Conservation (phyloP, 2,797 vertebrate species). For the Cheirogaleus major region DNA sequence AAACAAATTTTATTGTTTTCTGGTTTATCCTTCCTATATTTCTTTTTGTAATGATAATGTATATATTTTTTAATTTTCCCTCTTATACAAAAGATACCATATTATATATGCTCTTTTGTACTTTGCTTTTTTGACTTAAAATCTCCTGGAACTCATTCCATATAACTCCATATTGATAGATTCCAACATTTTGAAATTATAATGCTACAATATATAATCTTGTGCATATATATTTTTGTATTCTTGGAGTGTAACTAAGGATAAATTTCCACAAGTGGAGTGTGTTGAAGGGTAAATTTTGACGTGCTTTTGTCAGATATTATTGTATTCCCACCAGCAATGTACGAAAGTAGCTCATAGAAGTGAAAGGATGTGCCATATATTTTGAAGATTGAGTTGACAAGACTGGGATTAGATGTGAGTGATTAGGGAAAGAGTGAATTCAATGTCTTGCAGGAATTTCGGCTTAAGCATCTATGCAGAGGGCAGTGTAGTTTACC, state of each 20-base stretch:
- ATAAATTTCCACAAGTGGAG: not conserved
- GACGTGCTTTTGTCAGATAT: not conserved
- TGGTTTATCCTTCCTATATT: not conserved
- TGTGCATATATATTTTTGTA: not conserved
- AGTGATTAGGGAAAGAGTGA: not conserved
- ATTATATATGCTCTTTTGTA: not conserved
- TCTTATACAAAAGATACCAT: not conserved
- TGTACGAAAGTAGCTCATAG: not conserved
- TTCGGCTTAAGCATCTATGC: not conserved
- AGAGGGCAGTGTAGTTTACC: not conserved
- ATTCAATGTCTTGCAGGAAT: not conserved
- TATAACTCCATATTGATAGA: not conserved
- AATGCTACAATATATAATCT: not conserved
- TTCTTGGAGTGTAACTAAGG: not conserved
- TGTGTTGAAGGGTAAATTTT: not conserved
- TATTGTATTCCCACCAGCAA: not conserved
- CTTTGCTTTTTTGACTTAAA: not conserved
- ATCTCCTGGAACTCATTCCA: not conserved
- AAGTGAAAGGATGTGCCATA: not conserved
- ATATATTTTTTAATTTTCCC: not conserved
- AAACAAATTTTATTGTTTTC: not conserved
- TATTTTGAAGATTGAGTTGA: not conserved
- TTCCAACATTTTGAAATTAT: conserved; percentile 7
- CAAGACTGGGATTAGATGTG: not conserved
- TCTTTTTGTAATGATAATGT: not conserved